Evolutionary conservation across 2,888 invertebrate genomes (phyloP), one percentile per base, ranked within the genome.

Genomic region (Lypha dubia): DNA sequence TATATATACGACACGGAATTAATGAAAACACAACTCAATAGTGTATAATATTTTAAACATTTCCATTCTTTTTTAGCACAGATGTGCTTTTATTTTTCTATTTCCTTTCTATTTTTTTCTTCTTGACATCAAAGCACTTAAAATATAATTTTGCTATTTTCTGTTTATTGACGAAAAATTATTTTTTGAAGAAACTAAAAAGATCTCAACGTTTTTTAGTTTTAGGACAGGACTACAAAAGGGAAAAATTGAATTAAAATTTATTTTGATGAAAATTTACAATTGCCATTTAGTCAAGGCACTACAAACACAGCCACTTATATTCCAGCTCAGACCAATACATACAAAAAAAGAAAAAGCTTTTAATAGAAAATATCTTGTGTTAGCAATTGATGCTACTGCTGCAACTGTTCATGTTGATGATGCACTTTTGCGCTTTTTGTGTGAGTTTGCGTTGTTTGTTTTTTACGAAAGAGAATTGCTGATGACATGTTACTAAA

Each of bases 181-280:
- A 49, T n/a, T 35, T 38, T 49, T 38, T n/a, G 5, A 7, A 41
- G 53, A 53, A 41, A 8, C 7, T 11, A 17, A 20, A 70, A 56
- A 24, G 41, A 41, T 35, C 1, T 15, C 2, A 74, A 67, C 49
- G 60, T 74, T 74, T 62, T 28, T n/a, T 35, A 22, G 62, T 70
- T 79, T 41, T 35, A 35, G 41, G 6, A 62, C 41, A 38, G n/a
- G 17, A 17, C 38, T 9, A 24, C 35, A 24, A 20, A 20, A 8
- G 4, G 38, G 44, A 68, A 74, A 75, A 75, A 83, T 83, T 74
- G 75, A 83, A 83, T 83, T 83, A 68, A 75, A 83, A 79, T 79
- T 81, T 70, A 70, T 44, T 79, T 74, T 83, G 44, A 75, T 51
- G 74, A 58, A 83, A 63, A 63, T 49, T 71, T 11, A 41, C 79